Base-by-base conservation (phyloP, 1,140 invertebrate species). In the Lutraria rhynchaena region DNA sequence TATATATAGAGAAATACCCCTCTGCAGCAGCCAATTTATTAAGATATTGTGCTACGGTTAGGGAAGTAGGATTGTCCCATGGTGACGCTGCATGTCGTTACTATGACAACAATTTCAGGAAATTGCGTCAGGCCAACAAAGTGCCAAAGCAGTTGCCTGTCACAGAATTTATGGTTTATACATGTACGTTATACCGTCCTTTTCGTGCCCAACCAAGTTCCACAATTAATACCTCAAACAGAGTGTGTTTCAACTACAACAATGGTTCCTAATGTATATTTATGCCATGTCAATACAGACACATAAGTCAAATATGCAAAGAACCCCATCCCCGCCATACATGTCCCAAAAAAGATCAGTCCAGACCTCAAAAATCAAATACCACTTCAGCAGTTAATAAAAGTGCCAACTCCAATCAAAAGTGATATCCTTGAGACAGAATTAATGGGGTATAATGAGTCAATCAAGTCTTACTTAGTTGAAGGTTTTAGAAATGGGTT, bases 1-100 rank as follows among this genome's bases (percentile, higher is more conserved):
- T 83, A 0, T 74, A 82, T 46, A 41, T 73, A 15, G 69, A 74
- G 74, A 71, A 65, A 58, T 46, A 82, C 22, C 69, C 80, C 13
- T 7, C 19, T 11, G 60, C 65, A 24, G 57, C 46, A 24, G 19
- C 57, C n/a, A 17, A 73, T 41, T 29, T 82, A 0, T 29, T 82
- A 49, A 61, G 74, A 65, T 53, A 82, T 41, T 17, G 15, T 1
- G 35, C 17, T n/a, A 22, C 37, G 9, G 53, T 82, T 27, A 63
- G 70, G 41, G 61, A 71, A 31, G 19, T 81, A 7, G 24, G 9
- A n/a, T 15, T 29, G 1, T 33, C 7, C 2, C n/a, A 51, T 51
- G 80, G 80, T 3, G 81, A 76, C 27, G 41, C 31, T 17, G 78
- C 78, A 2, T 71, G 67, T 22, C 35, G 69, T 33, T 57, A 58